A percentile compares a stretch with the other conserved stretches of the same genome.
Conservation (phyloP, 2,113 vertebrate genomes). For the Rhizomys pruinosus region DNA sequence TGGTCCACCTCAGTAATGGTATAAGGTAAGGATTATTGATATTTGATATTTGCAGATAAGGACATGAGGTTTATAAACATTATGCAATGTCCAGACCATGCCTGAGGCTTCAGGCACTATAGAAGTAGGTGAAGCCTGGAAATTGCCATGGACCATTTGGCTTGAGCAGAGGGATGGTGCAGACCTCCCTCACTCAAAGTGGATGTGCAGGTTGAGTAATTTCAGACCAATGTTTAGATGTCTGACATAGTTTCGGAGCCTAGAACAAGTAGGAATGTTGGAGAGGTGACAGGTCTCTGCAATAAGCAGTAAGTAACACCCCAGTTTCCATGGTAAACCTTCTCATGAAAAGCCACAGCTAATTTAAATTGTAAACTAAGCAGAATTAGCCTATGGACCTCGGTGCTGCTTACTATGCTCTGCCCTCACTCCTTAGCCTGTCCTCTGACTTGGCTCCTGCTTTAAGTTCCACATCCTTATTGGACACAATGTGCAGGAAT, state of each 20-base stretch:
- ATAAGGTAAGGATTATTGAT: not conserved
- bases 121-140: not conserved
- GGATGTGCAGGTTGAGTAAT: not conserved
- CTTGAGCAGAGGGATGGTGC: not conserved
- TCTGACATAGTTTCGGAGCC: not conserved
- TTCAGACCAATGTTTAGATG: not conserved
- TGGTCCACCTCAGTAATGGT: not conserved
- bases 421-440: not conserved
- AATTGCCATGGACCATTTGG: too few relatives aligned
- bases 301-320: not conserved
- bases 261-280: not conserved
- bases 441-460: not conserved
- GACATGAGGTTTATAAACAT: not conserved
- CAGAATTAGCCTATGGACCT: not conserved
- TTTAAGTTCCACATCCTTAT: not conserved
- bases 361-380: not conserved
- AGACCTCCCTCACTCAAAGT: not conserved
- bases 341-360: not conserved
- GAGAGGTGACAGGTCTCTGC: not conserved
- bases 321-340: not conserved
- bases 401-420: not conserved
- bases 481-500: not conserved
- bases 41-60: slow-evolving; percentile 2
- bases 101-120: not conserved
- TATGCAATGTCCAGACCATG: not conserved